Conservation (phyloP, 2,113 vertebrate species). For the Plotosus lineatus region DNA sequence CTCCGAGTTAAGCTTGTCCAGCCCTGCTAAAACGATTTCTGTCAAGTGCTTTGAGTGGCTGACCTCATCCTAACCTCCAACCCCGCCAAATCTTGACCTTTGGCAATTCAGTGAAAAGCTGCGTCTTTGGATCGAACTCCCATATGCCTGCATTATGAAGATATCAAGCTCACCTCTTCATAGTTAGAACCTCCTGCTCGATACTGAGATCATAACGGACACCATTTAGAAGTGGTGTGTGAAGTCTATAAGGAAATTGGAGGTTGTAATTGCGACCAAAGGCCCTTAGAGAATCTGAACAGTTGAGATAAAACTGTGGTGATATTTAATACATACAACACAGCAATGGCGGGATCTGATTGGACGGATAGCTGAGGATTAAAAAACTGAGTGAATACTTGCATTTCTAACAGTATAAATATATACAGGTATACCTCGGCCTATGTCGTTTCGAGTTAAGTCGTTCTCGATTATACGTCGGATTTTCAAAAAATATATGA, state of each 20-base stretch:
- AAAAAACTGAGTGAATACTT: too few species aligned
- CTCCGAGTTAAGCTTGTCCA: conserved; percentile 57
- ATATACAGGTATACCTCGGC: too few species aligned
- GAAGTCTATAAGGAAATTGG: neutral
- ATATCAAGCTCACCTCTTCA: conserved; percentile 19
- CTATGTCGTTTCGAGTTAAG: too few species aligned
- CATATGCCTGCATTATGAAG: conserved; percentile 36
- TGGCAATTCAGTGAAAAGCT: conserved; percentile 54
- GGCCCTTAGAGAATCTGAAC: neutral
- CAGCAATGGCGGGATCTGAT: too few species aligned
- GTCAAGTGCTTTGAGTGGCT: conserved; percentile 38
- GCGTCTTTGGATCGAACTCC: conserved; percentile 21
- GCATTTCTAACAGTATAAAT: too few species aligned
- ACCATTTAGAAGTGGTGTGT: neutral
- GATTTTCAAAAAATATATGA: too few species aligned
- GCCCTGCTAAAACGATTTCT: conserved; percentile 47
- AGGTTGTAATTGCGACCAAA: conserved; percentile 4
- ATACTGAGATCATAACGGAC: conserved; percentile 24
- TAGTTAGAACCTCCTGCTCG: neutral
- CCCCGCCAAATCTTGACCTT: conserved; percentile 46
- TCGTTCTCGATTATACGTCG: too few species aligned
- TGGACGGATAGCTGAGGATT: too few species aligned
- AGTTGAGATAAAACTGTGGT: neutral
- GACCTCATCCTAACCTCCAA: conserved; percentile 36
- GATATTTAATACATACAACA: neutral